Percentiles rank a stretch among this genome's conserved stretches.
phyloP scores from a whole-genome alignment of 2,113 vertebrate species.

The Zapus hudsonius region DNA sequence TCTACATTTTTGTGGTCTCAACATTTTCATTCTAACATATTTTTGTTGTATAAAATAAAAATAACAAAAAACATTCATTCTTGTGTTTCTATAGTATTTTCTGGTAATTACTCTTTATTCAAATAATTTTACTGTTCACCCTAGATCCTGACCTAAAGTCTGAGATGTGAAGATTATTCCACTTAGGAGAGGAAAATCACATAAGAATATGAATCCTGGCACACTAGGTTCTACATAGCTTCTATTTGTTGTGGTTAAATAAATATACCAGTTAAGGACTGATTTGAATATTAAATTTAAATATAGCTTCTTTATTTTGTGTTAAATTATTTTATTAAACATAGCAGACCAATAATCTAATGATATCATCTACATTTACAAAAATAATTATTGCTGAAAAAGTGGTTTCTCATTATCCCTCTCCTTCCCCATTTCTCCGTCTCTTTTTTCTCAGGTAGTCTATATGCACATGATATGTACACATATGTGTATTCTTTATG shows the following conservation, averaged over 20 bases:
- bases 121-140: slow-evolving; percentile 31
- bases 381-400: neutral
- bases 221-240: neutral
- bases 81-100: slow-evolving; percentile 36
- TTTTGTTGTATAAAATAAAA: slow-evolving; percentile 21
- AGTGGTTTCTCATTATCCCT: neutral
- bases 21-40: neutral
- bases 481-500: neutral
- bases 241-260: neutral
- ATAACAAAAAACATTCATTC: slow-evolving; percentile 33
- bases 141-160: neutral
- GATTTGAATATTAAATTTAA: slow-evolving; percentile 3
- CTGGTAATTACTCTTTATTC: slow-evolving; percentile 28
- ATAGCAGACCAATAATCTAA: neutral
- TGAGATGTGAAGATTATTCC: neutral
- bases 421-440: neutral
- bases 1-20: neutral
- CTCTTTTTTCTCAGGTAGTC: neutral
- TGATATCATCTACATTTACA: neutral
- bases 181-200: neutral
- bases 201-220: neutral
- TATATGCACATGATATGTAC: neutral
- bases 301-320: neutral
- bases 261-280: neutral
- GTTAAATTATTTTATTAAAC: neutral